phyloP scores from a whole-genome alignment of 2,113 vertebrate species.

The Pachycephala philippinensis region DNA sequence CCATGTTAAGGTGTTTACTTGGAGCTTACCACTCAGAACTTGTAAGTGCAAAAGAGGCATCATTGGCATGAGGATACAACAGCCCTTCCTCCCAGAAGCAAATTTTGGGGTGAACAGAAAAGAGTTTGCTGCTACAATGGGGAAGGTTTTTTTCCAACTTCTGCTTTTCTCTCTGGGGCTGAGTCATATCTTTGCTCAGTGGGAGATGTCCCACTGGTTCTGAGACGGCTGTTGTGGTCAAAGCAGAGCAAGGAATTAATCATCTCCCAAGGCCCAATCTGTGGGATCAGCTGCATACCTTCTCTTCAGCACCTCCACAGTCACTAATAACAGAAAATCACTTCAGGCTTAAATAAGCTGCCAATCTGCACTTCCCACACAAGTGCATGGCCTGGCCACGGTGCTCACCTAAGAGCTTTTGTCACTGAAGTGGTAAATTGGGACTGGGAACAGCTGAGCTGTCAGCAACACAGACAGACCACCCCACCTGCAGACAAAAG shows the following conservation, averaged over 20 bases:
- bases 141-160: not conserved
- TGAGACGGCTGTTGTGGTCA: not conserved
- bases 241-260: not conserved
- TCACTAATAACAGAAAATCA: not conserved
- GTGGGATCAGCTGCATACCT: not conserved
- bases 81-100: not conserved
- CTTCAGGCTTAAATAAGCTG: not conserved
- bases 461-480: not conserved
- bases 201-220: not conserved
- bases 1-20: not conserved
- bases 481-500: not conserved
- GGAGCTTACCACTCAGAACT: rapidly evolving
- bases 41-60: not conserved
- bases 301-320: not conserved
- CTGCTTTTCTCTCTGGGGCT: not conserved
- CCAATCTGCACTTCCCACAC: not conserved
- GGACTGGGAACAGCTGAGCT: not conserved
- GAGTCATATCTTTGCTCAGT: too few relatives aligned
- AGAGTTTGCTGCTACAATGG: not conserved
- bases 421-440: not conserved
- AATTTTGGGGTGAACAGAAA: not conserved
- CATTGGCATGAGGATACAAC: rapidly evolving
- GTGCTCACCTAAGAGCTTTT: not conserved
- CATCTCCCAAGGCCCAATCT: rapidly evolving
- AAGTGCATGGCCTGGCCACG: rapidly evolving